These are phyloP conservation scores for Hirudo medicinalis DNA, from an alignment of 1,140 invertebrate species.

Conservation along the genomic window DNA sequence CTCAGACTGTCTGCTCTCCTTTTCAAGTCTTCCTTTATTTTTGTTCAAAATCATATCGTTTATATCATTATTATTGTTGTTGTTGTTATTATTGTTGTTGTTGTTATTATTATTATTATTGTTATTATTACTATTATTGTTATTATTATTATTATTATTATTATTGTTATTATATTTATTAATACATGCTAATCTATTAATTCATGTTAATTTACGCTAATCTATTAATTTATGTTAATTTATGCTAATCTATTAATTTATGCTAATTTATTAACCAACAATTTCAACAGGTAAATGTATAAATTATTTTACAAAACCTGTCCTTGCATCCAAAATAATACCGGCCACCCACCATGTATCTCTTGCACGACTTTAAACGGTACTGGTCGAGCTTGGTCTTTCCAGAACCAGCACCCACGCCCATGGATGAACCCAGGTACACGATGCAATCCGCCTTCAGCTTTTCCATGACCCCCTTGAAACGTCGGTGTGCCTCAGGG, in stretches of 20 bases:
- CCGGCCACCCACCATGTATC: conserved; percentile 14
- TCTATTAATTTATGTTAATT: no score
- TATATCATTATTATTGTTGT: no score
- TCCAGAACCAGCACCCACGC: conserved; percentile 16
- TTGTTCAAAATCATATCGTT: background rate
- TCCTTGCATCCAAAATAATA: background rate
- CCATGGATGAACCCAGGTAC: conserved; percentile 14
- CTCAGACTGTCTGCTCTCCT: background rate
- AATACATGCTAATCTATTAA: no score
- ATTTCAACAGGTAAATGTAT: no score
- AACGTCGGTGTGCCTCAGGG: background rate
- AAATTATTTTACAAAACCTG: background rate
- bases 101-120: no score
- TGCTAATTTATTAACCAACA: no score
- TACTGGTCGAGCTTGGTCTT: conserved; percentile 23
- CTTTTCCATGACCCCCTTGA: conserved; percentile 16
- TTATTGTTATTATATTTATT: no score
- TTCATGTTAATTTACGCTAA: no score
- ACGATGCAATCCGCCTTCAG: conserved; percentile 10
- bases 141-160: no score
- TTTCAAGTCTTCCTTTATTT: background rate
- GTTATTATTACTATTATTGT: no score
- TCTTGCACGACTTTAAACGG: conserved; percentile 19
- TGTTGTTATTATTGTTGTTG: no score
- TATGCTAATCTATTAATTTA: no score